phyloP scores from a whole-genome alignment of 2,888 invertebrate genomes.

The Campoplex nolae region DNA sequence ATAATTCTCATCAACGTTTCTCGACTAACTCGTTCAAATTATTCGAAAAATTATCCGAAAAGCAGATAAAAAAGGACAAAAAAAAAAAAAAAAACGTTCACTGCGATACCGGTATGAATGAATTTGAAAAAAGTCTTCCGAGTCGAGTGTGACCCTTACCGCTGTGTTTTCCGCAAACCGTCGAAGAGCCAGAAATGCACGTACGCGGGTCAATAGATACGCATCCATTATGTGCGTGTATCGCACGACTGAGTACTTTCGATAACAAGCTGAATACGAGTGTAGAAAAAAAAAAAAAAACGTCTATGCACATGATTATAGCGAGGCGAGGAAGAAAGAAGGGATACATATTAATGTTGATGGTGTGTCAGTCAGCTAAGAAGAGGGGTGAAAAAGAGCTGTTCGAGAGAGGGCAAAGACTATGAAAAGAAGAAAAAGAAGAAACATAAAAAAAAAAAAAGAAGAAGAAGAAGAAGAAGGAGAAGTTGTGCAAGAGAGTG shows the following conservation, averaged over 20 bases:
- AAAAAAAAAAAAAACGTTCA: too few species aligned
- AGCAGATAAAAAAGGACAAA: too few species aligned
- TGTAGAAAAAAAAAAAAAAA: neutral
- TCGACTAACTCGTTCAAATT: too few species aligned
- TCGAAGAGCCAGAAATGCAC: neutral
- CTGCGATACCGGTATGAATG: neutral
- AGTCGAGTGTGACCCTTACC: neutral
- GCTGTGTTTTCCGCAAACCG: neutral
- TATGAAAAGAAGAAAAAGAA: neutral
- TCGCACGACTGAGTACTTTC: conserved; percentile 13
- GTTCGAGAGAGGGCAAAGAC: conserved; percentile 19
- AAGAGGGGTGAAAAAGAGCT: neutral
- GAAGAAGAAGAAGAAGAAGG: neutral
- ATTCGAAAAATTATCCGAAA: too few species aligned
- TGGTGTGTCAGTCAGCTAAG: neutral
- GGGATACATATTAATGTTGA: conserved; percentile 43
- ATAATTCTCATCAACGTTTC: too few species aligned
- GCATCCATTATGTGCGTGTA: conserved; percentile 34
- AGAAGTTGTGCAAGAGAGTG: conserved; percentile 61
- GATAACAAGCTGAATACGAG: conserved; percentile 43
- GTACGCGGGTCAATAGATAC: conserved; percentile 19
- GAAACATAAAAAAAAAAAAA: conserved; percentile 1
- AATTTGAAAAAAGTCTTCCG: neutral
- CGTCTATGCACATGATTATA: conserved; percentile 4
- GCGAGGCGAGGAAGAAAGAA: conserved; percentile 11